Evolutionary conservation across 2,797 vertebrate species (phyloP).

Genomic region (Silurus aristotelis): DNA sequence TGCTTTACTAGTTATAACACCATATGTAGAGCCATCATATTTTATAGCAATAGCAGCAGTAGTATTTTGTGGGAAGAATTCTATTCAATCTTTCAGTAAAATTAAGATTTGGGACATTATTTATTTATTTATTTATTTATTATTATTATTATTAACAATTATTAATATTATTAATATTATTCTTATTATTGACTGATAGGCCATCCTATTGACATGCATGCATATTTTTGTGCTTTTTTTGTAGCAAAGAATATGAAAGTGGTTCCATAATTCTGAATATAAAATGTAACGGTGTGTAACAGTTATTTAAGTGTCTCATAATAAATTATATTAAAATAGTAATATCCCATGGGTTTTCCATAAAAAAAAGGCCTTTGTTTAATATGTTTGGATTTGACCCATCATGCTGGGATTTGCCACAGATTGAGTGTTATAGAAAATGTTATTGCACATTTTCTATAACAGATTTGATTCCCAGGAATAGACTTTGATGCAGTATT

Average conservation of each 20-base stretch:
- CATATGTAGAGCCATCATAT: background rate
- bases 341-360: background rate
- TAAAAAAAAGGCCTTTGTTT: background rate
- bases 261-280: background rate
- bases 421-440: background rate
- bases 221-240: background rate
- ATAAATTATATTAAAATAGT: background rate
- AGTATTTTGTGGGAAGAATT: background rate
- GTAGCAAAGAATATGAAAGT: background rate
- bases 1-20: background rate
- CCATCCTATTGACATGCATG: background rate
- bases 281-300: background rate
- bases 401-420: background rate
- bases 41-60: background rate
- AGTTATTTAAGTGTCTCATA: background rate
- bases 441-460: background rate
- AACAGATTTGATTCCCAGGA: conserved; percentile 9
- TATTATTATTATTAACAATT: too few relatives aligned
- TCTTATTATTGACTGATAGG: too few relatives aligned
- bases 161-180: too few relatives aligned
- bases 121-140: too few relatives aligned
- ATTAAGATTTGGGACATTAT: too few relatives aligned
- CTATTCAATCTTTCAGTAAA: too few relatives aligned
- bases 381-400: background rate
- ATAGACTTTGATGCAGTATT: conserved; percentile 9